Evolutionary conservation across 1,140 invertebrate species (phyloP), one percentile per base, ranked within the genome.

Genomic region (Galleria mellonella): DNA sequence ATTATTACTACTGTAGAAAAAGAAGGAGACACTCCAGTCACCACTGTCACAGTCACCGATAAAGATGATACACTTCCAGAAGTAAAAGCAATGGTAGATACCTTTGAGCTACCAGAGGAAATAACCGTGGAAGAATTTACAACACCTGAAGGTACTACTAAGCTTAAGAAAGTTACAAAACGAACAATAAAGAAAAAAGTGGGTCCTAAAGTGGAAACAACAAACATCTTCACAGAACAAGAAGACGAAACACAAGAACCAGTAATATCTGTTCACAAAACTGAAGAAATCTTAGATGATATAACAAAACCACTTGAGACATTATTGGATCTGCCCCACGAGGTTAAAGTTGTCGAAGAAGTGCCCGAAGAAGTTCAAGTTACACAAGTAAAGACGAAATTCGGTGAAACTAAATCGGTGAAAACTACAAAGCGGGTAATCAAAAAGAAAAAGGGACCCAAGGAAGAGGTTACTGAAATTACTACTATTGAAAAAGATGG

Each of bases 401-500:
- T 70, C 30, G 76, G 83, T 2, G 70, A 70, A 33, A 74, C 67
- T 0, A 74, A 72, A 51, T 78, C 72, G 37, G 58, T 56, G 30
- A 51, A 55, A 42, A 64, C 72, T 28, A 77, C 87, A 49, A 72
- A 83, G 49, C 55, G 62, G 28, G 47, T 81, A 10, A 82, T 78
- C 11, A 72, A 79, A 47, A 75, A 72, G 54, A 69, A 73, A 28
- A 76, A 67, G 43, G 87, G 77, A 35, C 63, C 67, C 4, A 84
- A 77, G 51, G 55, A 83, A 51, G 70, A 85, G 62, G 69, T 81
- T 1, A 86, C 76, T 8, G 82, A 88, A 72, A 81, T 86, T 43
- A 73, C 81, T 10, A 84, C 84, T 11, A 62, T 87, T 36, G 73
- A 87, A 67, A 82, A 86, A 55, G 81, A 86, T 44, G 77, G 76